Evolutionary conservation across 1,140 invertebrate genomes (phyloP), one percentile per base, ranked within the genome.

Genomic region (Piezodorus guildinii): DNA sequence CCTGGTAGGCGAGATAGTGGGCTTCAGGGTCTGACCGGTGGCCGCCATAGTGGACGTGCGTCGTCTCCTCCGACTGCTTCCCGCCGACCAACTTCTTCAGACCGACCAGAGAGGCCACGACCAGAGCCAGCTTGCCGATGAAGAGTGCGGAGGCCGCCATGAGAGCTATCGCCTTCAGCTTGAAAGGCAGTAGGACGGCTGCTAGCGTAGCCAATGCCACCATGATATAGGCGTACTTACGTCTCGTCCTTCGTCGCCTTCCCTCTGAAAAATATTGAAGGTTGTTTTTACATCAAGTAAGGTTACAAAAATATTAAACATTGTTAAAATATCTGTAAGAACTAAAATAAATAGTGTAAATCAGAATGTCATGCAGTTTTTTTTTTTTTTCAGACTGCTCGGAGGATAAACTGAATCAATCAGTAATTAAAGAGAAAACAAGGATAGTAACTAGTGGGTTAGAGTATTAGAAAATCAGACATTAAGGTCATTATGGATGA

Each of bases 51-150:
- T 66, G 62, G 54, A 63, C 62, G 46, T 63, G 62, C 8, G 62
- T 63, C 14, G 65, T 64, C 46, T 66, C 65, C 69, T 87, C 86
- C 9, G 17, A n/a, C 10, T 46, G 62, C 49, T 63, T 64, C 17
- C 52, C 23, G 17, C 46, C 46, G 44, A 85, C 78, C 17, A 87
- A 72, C 71, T 87, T 87, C 75, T 87, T 88, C 43, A 90, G 74
- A 0, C 84, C 85, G 46, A 88, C 78, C 51, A 87, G 85, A 14
- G 83, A 83, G 39, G 84, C 85, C 21, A 90, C 74, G 4, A 87
- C 76, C 6, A 90, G 72, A 17, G 87, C 87, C 69, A 88, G 82
- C 74, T 85, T 86, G 51, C 81, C 84, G 16, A 86, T 78, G 16
- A 87, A 76, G 17, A 90, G 70, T 27, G 87, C 84, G 69, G 84